Evolutionary conservation across 1,140 invertebrate genomes (phyloP), one percentile per base, ranked within the genome.

Genomic region (Ceratina japonica): DNA sequence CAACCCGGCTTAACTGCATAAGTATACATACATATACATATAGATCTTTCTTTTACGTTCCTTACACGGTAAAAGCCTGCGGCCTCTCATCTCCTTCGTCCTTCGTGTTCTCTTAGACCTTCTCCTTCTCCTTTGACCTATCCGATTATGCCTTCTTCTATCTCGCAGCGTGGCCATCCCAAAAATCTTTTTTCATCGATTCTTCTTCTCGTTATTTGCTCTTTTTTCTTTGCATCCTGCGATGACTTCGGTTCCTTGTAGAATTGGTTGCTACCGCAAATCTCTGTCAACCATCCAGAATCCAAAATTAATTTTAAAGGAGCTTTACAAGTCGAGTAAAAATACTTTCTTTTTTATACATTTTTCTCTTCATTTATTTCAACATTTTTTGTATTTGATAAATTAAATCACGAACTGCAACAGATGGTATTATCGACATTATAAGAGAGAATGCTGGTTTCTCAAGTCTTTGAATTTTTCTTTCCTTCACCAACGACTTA

Each of bases 1-100:
- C 89, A 90, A 89, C 85, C 86, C 79, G 86, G 87, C 85, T 86
- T 89, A 89, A 91, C 89, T 90, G 89, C 90, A 87, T 88, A 91
- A 90, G 87, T 91, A 90, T 44, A 44, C 37, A 44, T 10, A 44
- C 37, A 10, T 44, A 44, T 44, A 10, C 37, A 44, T 44, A 10
- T 8, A 44, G 87, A 90, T 90, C 90, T 91, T 91, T 91, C 90
- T 89, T 90, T 87, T 88, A 86, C 82, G 86, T 90, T 88, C 74
- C 72, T 88, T 78, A 74, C 81, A 73, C 86, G 80, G 63, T 44
- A 44, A 75, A 64, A 69, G 79, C 87, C 88, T 81, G 78, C 81
- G 86, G 83, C 80, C 78, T 71, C 69, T 72, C 74, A 61, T 61
- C 66, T 79, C 75, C 68, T 59, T 72, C 70, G 62, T 75, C 76